Conservation (phyloP, 2,888 invertebrate species). For the Troilus luridus region DNA sequence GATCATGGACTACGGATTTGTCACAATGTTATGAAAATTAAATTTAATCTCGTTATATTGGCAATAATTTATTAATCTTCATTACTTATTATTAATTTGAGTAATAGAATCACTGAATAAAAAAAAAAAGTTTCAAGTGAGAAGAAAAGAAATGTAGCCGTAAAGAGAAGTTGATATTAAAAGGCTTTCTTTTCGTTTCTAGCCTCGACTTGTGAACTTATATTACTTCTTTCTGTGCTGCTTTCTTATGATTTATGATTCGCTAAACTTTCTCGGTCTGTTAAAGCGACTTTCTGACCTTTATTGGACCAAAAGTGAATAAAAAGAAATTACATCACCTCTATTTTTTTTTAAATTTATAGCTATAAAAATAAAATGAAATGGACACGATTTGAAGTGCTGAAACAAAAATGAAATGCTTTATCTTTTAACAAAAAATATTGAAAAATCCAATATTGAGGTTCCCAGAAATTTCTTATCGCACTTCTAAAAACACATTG, state of each 20-base stretch:
- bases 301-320: slow-evolving; percentile 4
- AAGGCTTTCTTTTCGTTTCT: neutral
- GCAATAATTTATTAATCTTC: too few species aligned
- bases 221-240: neutral
- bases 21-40: too few species aligned
- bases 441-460: too few species aligned
- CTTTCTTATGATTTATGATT: slow-evolving; percentile 20
- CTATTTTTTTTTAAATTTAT: neutral
- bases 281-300: neutral
- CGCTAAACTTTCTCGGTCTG: neutral
- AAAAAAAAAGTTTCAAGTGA: neutral
- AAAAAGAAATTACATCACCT: neutral
- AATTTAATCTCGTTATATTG: too few species aligned
- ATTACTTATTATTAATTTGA: neutral
- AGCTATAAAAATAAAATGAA: too few species aligned
- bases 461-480: too few species aligned
- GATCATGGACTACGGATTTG: too few species aligned
- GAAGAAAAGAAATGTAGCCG: neutral
- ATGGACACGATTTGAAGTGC: too few species aligned
- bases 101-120: neutral
- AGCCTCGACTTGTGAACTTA: neutral
- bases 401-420: too few species aligned
- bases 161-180: neutral
- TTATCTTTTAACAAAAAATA: too few species aligned
- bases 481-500: too few species aligned